Base-by-base conservation (phyloP, 1,140 invertebrate species). In the Hirudo medicinalis region DNA sequence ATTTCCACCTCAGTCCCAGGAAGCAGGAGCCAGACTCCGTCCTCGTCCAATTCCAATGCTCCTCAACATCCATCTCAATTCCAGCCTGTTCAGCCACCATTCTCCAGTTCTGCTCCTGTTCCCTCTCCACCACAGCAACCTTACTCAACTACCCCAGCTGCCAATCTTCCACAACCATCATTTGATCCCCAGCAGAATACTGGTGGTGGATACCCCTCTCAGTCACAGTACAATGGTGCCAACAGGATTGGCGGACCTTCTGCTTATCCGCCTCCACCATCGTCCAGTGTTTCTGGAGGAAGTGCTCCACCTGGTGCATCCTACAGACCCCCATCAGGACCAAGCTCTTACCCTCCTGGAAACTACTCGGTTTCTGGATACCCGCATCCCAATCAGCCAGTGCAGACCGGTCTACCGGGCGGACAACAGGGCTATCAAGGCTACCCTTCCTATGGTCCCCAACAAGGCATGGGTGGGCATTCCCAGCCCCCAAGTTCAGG, bases 1-100 rank as follows among this genome's bases (percentile, higher is more conserved):
- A 63, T 6, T 9, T 25, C 29, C 20, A 63, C 11, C 8, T 25
- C 29, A 32, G 57, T 63, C 22, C 22, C 57, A 19, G 57, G 57
- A 22, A 63, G 57, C 19, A 63, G 57, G 19, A 63, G 57, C 17
- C 57, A 63, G 8, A 63, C 57, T 63, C 57, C 57, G 2, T 63
- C 57, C 43, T 63, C 29, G 20, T 63, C 57, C 1, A 13, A 13
- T 20, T 63, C 57, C 9, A 63, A n/a, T 32, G 29, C 57, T 25
- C 22, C 57, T 32, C 22, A 22, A 63, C 3, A 22, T 32, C 29
- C 22, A 11, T 9, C 29, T 13, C 29, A 32, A 25, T 32, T 22
- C 22, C 29, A 22, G 29, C 22, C 29, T 32, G 8, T 5, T 22
- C 29, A 25, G 22, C 22, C 22, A 25, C 29, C 22, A 25, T 13